Conservation (phyloP, 2,797 vertebrate genomes). For the Aythya fuligula region DNA sequence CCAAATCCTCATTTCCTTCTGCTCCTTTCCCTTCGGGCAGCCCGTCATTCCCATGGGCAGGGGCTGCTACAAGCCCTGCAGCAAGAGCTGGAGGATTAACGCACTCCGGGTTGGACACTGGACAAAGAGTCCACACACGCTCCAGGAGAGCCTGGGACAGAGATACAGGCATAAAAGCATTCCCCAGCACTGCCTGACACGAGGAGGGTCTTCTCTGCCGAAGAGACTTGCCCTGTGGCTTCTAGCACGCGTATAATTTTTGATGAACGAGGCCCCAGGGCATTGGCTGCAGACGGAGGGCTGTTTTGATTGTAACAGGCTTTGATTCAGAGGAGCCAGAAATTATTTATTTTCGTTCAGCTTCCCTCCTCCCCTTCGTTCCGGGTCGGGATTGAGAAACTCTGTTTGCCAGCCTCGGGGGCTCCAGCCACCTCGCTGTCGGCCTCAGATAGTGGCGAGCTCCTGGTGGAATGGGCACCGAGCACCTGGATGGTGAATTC, state of each 20-base stretch:
- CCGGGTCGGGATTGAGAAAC: neutral
- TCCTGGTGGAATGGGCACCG: neutral
- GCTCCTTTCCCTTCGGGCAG: neutral
- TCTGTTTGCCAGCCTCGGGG: neutral
- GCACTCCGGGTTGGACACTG: fast-evolving
- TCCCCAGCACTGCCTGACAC: neutral
- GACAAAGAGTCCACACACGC: constrained; percentile 23
- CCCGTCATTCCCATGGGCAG: neutral
- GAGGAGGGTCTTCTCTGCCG: neutral
- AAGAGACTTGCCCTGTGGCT: constrained; percentile 52
- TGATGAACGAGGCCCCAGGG: constrained; percentile 60
- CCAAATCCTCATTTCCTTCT: constrained; percentile 41
- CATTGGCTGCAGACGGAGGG: constrained; percentile 4
- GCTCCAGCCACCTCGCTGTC: neutral
- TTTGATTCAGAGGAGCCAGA: constrained; percentile 74
- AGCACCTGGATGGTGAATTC: fast-evolving
- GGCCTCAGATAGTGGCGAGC: fast-evolving
- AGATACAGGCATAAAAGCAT: neutral
- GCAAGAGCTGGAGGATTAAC: neutral
- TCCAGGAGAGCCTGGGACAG: neutral
- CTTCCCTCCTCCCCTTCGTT: neutral
- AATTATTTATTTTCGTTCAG: constrained; percentile 68
- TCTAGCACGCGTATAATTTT: neutral
- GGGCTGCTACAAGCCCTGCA: neutral
- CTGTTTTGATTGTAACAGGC: constrained; percentile 71